Base-by-base conservation (phyloP, 2,888 invertebrate species). In the Gastracanthus pulcherrimus region DNA sequence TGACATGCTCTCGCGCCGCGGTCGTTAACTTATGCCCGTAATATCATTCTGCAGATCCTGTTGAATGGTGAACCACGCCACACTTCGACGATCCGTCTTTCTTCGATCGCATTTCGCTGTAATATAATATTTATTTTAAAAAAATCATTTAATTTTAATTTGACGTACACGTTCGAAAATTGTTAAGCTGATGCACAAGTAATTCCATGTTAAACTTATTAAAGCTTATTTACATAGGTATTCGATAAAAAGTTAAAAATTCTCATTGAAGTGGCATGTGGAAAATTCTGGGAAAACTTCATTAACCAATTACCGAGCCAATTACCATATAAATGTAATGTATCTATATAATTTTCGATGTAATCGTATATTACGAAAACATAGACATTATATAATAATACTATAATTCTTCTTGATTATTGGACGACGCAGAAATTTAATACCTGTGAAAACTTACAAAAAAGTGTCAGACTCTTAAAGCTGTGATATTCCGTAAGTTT, bases 1-100 rank as follows among this genome's bases (percentile, higher is more conserved):
- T 55, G 62, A 64, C 70, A 62, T 45, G 55, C 31, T 55, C 38
- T 11, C 26, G 7, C n/a, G 2, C 16, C 36, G 29, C 48, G 62
- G 45, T 66, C 71, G 26, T 76, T 76, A 75, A 80, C 45, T 62
- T 74, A 31, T 36, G 55, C 23, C 5, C 36, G 36, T n/a, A 70
- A 67, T 67, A 76, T 80, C 41, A 75, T 38, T 64, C 62, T 36
- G 76, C 51, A 34, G 41, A 67, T 76, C 58, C 23, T 69, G 23
- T 45, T 58, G 48, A 48, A 69, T 69, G n/a, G n/a, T 31, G 67
- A 45, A 26, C 19, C 36, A 19, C 11, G 11, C 9, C n/a, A 6
- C 9, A 36, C 19, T 62, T 62, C 19, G 36, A 36, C 36, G 19
- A 34, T 62, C 9, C 16, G 9, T 36, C 23, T 55, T 55, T 55